Evolutionary conservation across 2,888 invertebrate species (phyloP), one percentile per base, ranked within the genome.

Genomic region (Protophormia terraenovae): DNA sequence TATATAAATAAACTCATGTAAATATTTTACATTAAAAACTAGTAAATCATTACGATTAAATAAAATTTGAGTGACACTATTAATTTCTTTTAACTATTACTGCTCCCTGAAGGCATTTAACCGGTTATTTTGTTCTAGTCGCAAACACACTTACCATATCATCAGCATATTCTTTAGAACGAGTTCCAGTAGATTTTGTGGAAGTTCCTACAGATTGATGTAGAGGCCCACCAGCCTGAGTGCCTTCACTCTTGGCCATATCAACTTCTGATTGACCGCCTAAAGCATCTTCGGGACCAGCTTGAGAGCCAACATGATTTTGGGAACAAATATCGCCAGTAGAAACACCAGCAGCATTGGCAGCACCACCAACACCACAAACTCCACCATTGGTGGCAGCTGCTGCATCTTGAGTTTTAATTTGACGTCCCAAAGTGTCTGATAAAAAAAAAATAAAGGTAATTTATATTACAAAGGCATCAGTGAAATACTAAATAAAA

Each of bases 221-320:
- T 72, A 96, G 92, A 0, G 96, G 89, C 1, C 96, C 96, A 14
- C 97, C 96, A 0, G 96, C 97, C 91, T 97, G 97, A 1, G 96
- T 96, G 0, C 97, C 97, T 92, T 97, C 97, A 0, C 96, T 97
- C 91, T 95, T 95, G 7, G 94, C 93, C 77, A 94, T 93, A 90
- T 95, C 95, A 93, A 95, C 89, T 93, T 93, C 89, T 86, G 89
- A 93, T 35, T 86, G 87, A 24, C 86, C 83, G 73, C 88, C 89
- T 93, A 86, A 93, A 29, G 88, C 88, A 91, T 91, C 87, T 92
- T 92, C 93, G 91, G 94, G 89, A 16, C 92, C 92, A 88, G 92
- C 92, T 89, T 93, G 95, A 22, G 95, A 95, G 80, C 95, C 95
- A 89, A 96, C 95, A 90, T 94, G 95, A 90, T 95, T 95, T 90